Conservation (phyloP, 2,113 vertebrate genomes). For the Crotophaga sulcirostris region DNA sequence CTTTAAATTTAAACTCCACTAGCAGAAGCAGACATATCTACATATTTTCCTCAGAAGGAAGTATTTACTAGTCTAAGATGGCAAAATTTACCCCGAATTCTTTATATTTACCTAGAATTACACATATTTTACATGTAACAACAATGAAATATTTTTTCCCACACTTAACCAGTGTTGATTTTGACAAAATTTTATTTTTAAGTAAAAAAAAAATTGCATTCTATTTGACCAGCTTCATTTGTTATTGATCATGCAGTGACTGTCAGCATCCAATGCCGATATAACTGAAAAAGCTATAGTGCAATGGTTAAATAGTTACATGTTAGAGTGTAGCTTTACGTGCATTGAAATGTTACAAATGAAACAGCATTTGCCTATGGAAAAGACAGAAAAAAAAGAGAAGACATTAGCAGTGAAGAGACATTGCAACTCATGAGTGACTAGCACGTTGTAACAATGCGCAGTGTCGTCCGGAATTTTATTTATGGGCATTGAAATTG, state of each 20-base stretch:
- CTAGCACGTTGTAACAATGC: rapidly evolving
- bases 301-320: background rate
- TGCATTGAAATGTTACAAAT: background rate
- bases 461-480: background rate
- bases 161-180: background rate
- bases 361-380: background rate
- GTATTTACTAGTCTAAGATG: background rate
- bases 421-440: rapidly evolving
- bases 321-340: background rate
- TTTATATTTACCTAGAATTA: background rate
- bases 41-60: background rate
- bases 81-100: background rate
- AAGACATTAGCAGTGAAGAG: background rate
- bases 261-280: background rate
- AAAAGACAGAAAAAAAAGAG: background rate
- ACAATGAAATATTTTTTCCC: background rate
- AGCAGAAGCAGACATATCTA: background rate
- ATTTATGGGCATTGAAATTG: background rate
- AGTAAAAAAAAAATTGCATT: background rate
- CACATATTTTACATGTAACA: background rate
- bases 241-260: background rate
- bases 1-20: background rate
- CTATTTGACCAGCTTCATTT: background rate
- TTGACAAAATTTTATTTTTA: background rate
- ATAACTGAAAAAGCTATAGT: background rate